Evolutionary conservation across 2,113 vertebrate species (phyloP).

Genomic region (Romanogobio albipinnatus): DNA sequence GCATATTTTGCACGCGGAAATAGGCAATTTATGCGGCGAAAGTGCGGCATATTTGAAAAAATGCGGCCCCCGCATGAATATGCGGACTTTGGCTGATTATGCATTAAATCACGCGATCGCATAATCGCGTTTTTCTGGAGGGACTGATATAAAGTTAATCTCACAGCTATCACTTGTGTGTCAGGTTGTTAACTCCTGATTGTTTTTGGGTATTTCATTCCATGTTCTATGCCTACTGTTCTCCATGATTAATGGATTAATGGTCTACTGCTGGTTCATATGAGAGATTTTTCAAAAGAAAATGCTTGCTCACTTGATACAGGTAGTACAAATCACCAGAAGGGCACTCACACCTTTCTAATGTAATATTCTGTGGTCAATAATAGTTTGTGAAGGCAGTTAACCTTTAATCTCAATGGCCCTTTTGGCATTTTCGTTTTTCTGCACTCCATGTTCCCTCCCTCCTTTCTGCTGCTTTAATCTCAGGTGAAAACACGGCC

Average conservation of each 20-base stretch:
- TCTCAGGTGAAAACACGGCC: slow-evolving; percentile 30
- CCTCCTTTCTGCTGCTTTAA: slow-evolving; percentile 22
- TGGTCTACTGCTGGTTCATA: background rate
- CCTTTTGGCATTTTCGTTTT: slow-evolving; percentile 24
- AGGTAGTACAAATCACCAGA: slow-evolving; percentile 14
- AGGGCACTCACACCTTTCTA: background rate
- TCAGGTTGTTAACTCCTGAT: background rate
- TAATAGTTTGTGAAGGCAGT: slow-evolving; percentile 33
- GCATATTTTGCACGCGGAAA: too few species aligned
- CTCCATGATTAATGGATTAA: background rate
- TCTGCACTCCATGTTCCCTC: background rate
- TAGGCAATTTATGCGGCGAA: too few species aligned
- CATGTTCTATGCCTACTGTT: background rate
- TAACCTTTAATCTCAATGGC: slow-evolving; percentile 14
- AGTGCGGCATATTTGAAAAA: too few species aligned
- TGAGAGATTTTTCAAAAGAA: background rate
- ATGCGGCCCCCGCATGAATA: too few species aligned
- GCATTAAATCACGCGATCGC: too few species aligned
- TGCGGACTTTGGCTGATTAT: too few species aligned
- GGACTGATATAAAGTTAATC: background rate
- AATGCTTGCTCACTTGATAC: background rate
- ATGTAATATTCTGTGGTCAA: slow-evolving; percentile 14
- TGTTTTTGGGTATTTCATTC: background rate
- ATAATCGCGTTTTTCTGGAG: too few species aligned
- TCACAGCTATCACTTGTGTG: background rate